Percentiles rank a stretch among this genome's conserved stretches.
phyloP scores from a whole-genome alignment of 2,888 invertebrate species.

The Vesta saturnalis region DNA sequence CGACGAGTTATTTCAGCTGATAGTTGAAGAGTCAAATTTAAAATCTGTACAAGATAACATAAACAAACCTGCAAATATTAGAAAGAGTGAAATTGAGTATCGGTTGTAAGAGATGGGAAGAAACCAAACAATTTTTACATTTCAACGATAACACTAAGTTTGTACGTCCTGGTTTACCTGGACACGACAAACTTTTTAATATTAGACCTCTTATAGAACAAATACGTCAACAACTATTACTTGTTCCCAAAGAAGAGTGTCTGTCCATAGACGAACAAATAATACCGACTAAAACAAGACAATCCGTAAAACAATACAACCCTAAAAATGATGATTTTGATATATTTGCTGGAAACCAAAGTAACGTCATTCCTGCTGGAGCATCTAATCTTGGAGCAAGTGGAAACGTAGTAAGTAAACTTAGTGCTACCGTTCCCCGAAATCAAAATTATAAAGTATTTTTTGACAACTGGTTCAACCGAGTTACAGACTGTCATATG shows the following conservation, averaged over 20 bases:
- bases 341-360: conserved; percentile 31
- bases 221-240: background rate
- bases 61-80: no score
- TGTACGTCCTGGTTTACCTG: background rate
- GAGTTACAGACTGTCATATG: background rate
- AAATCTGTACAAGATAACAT: no score
- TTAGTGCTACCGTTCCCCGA: conserved; percentile 30
- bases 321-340: conserved; percentile 54
- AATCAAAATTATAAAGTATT: background rate
- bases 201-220: background rate
- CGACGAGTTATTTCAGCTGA: no score
- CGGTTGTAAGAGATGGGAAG: background rate
- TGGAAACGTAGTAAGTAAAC: conserved; percentile 47
- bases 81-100: background rate
- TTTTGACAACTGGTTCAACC: conserved; percentile 2
- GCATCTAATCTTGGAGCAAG: conserved; percentile 48
- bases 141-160: background rate
- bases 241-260: conserved; percentile 50
- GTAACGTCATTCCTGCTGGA: background rate
- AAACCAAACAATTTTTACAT: background rate
- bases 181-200: background rate
- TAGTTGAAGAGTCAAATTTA: no score
- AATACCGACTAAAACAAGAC: conserved; percentile 51
- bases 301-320: conserved; percentile 51
- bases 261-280: conserved; percentile 54